Evolutionary conservation across 92 coral and sea anemone species (phyloP).

Genomic region (Zoanthus sansibaricus): DNA sequence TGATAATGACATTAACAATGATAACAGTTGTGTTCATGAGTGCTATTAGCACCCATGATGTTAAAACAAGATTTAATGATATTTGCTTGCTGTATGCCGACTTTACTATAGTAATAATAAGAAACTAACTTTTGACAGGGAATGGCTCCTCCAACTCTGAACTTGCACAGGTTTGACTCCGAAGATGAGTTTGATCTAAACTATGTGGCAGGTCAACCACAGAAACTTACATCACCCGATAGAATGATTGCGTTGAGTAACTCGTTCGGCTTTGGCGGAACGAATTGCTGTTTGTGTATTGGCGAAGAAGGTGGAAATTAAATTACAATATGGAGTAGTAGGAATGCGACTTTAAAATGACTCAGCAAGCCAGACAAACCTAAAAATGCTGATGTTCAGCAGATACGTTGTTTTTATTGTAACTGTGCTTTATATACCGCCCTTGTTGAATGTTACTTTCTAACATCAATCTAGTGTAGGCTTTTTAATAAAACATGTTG

Average conservation of each 20-base stretch:
- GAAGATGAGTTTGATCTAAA: slow-evolving; percentile 82
- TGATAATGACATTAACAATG: too few relatives aligned
- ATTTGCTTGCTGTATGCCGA: not conserved
- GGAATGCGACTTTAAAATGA: too few relatives aligned
- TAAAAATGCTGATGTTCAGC: too few relatives aligned
- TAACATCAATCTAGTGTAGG: too few relatives aligned
- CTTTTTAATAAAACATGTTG: too few relatives aligned
- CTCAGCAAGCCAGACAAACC: too few relatives aligned
- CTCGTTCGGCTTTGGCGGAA: slow-evolving; percentile 99
- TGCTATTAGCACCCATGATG: not conserved
- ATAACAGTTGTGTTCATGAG: too few relatives aligned
- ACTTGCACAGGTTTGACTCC: slow-evolving; percentile 80
- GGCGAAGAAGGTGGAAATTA: slow-evolving; percentile 58
- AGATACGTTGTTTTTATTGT: too few relatives aligned
- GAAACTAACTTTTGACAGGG: slow-evolving; percentile 60
- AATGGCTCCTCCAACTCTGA: slow-evolving; percentile 90
- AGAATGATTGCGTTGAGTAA: slow-evolving; percentile 86
- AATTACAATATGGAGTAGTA: not conserved
- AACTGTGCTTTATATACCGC: too few relatives aligned
- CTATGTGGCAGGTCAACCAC: slow-evolving; percentile 80
- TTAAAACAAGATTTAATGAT: not conserved
- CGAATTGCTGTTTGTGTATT: slow-evolving; percentile 93
- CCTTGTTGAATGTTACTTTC: too few relatives aligned
- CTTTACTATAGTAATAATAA: not conserved
- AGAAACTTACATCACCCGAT: slow-evolving; percentile 60